Evolutionary conservation across 2,888 invertebrate species (phyloP), one percentile per base, ranked within the genome.

Genomic region (Asteroscopus sphinx): DNA sequence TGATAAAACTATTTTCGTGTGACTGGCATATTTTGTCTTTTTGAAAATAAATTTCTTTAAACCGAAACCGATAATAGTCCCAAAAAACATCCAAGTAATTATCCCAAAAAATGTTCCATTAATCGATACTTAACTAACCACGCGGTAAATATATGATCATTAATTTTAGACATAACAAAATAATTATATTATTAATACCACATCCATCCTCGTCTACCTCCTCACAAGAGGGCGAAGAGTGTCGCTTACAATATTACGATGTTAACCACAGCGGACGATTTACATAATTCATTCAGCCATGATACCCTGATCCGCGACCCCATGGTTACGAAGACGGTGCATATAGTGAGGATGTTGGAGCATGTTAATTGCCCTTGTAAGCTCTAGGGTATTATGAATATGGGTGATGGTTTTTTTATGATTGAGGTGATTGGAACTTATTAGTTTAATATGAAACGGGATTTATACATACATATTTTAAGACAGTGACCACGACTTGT

Each of bases 191-290:
- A 37, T 56, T 44, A 30, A 37, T 67, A 40, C 15, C 73, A 35
- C 36, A 59, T 77, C 77, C 37, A 76, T 68, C 6, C 5, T 21
- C 16, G 33, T 26, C 4, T 36, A 49, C 30, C 9, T 48, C 64
- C 36, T 44, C 47, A 25, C 35, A 56, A 54, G 60, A 55, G 82
- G 86, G 87, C 80, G 81, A 79, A 82, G 83, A 90, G 92, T 91
- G 91, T 92, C 93, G 89, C 87, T 92, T 92, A 92, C 92, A 91
- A 92, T 93, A 94, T 93, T 91, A 93, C 91, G 90, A 91, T 89
- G 92, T 93, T 92, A 94, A 93, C 93, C 92, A 87, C 92, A 82
- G 82, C 76, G 83, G 85, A 82, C 86, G 89, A 93, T 94, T 93
- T 93, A 84, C 93, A 93, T 94, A 93, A 93, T 92, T 93, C 92